Evolutionary conservation across 1,140 invertebrate genomes (phyloP).

Genomic region (Lasioglossum albipes): DNA sequence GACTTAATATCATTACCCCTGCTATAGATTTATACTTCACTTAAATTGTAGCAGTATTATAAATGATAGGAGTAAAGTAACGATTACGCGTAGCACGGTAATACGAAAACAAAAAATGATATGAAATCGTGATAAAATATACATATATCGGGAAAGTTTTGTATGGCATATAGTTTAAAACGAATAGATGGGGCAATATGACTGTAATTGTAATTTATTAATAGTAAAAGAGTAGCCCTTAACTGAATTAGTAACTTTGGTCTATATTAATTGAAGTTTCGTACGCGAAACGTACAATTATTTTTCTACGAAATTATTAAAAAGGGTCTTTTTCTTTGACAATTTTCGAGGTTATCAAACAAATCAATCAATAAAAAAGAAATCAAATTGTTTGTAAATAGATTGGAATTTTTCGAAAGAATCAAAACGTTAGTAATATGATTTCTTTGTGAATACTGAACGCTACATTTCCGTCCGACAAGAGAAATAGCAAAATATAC

Average conservation of each 20-base stretch:
- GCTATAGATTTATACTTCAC: background rate
- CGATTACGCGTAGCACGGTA: no score
- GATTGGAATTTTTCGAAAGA: background rate
- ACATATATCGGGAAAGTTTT: slow-evolving; percentile 36
- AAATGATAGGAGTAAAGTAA: background rate
- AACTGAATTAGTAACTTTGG: slow-evolving; percentile 30
- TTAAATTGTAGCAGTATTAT: slow-evolving; percentile 6
- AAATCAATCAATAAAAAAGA: slow-evolving; percentile 11
- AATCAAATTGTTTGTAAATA: background rate
- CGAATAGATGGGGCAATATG: slow-evolving; percentile 24
- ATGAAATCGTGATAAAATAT: background rate
- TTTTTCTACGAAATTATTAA: slow-evolving; percentile 1
- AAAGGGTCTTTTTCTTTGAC: background rate
- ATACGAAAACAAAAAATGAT: background rate
- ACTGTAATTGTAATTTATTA: slow-evolving; percentile 40
- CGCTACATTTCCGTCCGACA: slow-evolving; percentile 35
- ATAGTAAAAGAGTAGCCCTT: slow-evolving; percentile 19
- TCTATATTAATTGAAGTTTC: background rate
- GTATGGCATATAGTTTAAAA: slow-evolving; percentile 26
- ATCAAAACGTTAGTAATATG: slow-evolving; percentile 15
- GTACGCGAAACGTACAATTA: slow-evolving; percentile 19
- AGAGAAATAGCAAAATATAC: slow-evolving; percentile 18
- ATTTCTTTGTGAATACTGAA: slow-evolving; percentile 18
- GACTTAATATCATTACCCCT: background rate
- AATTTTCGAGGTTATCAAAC: slow-evolving; percentile 31